Evolutionary conservation across 2,113 vertebrate species (phyloP).

Genomic region (Ranitomeya variabilis): DNA sequence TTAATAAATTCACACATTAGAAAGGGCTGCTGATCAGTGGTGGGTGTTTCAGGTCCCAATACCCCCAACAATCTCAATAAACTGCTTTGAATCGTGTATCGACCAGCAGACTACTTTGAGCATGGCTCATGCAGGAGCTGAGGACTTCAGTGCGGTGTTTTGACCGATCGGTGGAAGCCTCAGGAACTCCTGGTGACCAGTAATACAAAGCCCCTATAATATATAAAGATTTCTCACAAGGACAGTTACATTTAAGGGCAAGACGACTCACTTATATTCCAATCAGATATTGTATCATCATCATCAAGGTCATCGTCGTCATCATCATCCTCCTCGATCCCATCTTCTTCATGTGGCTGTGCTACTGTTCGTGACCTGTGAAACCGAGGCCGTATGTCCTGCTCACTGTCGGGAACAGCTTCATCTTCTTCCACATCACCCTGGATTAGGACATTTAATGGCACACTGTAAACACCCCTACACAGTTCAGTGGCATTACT

Average conservation of each 20-base stretch:
- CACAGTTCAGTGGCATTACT: background rate
- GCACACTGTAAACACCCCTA: background rate
- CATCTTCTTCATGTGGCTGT: constrained; percentile 91
- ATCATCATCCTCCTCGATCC: constrained; percentile 87
- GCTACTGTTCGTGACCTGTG: constrained; percentile 93
- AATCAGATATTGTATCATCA: constrained; percentile 94
- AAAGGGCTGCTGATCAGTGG: too few species aligned
- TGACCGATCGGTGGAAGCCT: too few species aligned
- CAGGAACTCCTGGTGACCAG: too few species aligned
- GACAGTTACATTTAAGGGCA: background rate
- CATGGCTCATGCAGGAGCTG: too few species aligned
- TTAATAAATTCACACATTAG: too few species aligned
- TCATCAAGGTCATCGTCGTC: constrained; percentile 90
- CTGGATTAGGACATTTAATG: constrained; percentile 63
- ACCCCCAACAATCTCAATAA: too few species aligned
- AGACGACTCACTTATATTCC: constrained; percentile 90
- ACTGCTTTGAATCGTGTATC: too few species aligned
- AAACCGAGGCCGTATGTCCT: constrained; percentile 94
- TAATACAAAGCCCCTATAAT: background rate
- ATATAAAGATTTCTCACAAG: too few species aligned
- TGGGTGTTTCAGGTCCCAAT: too few species aligned
- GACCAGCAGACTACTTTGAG: too few species aligned
- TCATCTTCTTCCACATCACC: constrained; percentile 96
- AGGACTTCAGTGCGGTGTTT: too few species aligned
- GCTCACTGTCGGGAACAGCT: constrained; percentile 93